Evolutionary conservation across 2,113 vertebrate genomes (phyloP).

Genomic region (Lophura nycthemera): DNA sequence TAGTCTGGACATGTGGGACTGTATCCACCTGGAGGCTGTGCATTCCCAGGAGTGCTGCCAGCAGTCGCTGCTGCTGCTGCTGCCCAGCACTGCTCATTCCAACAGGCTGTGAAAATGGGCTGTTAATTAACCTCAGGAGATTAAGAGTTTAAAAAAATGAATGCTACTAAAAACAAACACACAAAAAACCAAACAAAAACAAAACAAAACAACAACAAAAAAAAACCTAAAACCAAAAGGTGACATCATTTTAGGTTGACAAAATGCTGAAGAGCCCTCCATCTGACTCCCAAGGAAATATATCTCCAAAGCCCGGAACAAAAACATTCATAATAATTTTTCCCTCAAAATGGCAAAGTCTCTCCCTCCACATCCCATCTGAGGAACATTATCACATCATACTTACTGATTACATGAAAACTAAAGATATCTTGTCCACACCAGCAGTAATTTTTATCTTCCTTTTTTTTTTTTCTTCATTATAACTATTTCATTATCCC

Average conservation of each 20-base stretch:
- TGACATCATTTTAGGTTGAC: neutral
- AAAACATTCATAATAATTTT: constrained; percentile 49
- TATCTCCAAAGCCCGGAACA: constrained; percentile 2
- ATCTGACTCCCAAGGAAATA: neutral
- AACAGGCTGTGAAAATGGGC: neutral
- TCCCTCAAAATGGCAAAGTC: constrained; percentile 48
- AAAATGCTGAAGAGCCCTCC: neutral
- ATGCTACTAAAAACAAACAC: neutral
- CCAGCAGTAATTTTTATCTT: constrained; percentile 43
- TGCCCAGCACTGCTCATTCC: neutral
- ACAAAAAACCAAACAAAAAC: neutral
- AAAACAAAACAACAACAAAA: neutral
- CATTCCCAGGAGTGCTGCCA: neutral
- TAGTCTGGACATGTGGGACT: neutral
- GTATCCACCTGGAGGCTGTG: fast-evolving
- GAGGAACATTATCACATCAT: constrained; percentile 46
- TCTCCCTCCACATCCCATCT: constrained; percentile 53
- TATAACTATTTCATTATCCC: neutral
- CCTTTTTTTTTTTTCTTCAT: neutral
- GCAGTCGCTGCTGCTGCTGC: neutral
- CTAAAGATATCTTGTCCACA: constrained; percentile 33
- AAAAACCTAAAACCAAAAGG: neutral
- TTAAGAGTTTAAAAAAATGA: neutral
- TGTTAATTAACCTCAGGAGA: neutral
- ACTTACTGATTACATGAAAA: constrained; percentile 56